phyloP scores from a whole-genome alignment of 2,797 vertebrate species.

The Bryconaethiops microstoma region DNA sequence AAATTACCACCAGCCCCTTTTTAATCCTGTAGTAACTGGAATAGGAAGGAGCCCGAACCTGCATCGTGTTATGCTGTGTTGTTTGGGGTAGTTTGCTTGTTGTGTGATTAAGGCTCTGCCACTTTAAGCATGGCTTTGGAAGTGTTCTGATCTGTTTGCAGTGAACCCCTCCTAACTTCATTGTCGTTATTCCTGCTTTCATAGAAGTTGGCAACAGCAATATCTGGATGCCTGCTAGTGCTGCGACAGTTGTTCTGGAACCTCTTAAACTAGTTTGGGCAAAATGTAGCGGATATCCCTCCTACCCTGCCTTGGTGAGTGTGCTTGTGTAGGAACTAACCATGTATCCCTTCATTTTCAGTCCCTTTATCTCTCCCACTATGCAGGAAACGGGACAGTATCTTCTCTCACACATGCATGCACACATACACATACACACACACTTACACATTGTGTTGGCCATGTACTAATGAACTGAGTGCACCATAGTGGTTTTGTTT shows the following conservation, averaged over 20 bases:
- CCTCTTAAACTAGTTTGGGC: slow-evolving; percentile 99
- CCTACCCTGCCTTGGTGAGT: slow-evolving; percentile 98
- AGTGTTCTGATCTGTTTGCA: slow-evolving; percentile 53
- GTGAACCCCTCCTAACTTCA: slow-evolving; percentile 66
- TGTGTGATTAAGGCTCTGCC: slow-evolving; percentile 40
- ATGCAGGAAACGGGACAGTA: not conserved
- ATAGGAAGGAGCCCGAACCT: not conserved
- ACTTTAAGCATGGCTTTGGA: slow-evolving; percentile 53
- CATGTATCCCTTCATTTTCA: slow-evolving; percentile 2
- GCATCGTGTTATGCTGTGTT: slow-evolving; percentile 20
- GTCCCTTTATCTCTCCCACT: not conserved
- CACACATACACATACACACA: no score
- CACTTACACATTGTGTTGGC: not conserved
- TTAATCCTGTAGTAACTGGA: not conserved
- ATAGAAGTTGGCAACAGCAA: slow-evolving; percentile 95
- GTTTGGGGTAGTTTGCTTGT: slow-evolving; percentile 28
- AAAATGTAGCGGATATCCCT: slow-evolving; percentile 99
- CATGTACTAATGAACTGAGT: not conserved
- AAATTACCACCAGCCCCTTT: not conserved
- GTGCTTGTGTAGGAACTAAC: slow-evolving; percentile 56
- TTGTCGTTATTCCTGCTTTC: slow-evolving; percentile 71
- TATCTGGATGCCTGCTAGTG: slow-evolving; percentile 95
- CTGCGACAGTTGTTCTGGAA: slow-evolving; percentile 91
- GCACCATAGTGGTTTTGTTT: not conserved
- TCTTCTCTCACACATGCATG: not conserved